Evolutionary conservation across 2,888 invertebrate genomes (phyloP), one percentile per base, ranked within the genome.

Genomic region (Parnassius mnemosyne): DNA sequence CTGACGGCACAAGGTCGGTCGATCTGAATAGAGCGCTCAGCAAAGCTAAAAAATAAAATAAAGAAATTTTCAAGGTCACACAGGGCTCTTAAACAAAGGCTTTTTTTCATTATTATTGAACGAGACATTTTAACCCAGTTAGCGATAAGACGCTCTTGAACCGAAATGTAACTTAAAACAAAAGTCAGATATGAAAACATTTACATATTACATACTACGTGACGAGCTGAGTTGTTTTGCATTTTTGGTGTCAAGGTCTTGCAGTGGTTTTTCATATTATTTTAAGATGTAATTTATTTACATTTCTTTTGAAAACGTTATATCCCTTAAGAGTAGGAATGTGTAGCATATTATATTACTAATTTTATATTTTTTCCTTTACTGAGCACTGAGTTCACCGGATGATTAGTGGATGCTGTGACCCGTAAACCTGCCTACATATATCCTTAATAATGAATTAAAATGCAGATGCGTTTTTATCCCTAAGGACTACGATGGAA

Each of bases 1-100:
- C 98, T 0, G 97, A 96, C 0, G 97, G 96, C 0, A 98, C 97
- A 50, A 97, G 87, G 84, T 98, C 97, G 9, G 96, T 95, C 68
- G 96, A 96, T 74, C 97, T 93, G 83, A 97, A 97, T 66, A 97
- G 91, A 3, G 95, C 94, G 75, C 95, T 95, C 66, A 97, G 92
- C 10, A 97, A 86, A 68, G 94, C 94, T 93, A 92, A 54, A 80
- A 93, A 66, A 66, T 43, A 57, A 56, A 20, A 53, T 50, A 49
- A 63, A 11, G 49, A 9, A 41, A 53, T 10, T 13, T 51, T 7
- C 12, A 51, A 53, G 41, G 53, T 12, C 25, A 62, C 42, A 12
- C 42, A 12, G 43, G 56, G 20, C n/a, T 41, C n/a, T 49, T 25
- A 46, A 44, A 13, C 42, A 42, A 52, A 12, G 7, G 20, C 25